Evolutionary conservation across 1,140 invertebrate species (phyloP).

Genomic region (Atta colombica): DNA sequence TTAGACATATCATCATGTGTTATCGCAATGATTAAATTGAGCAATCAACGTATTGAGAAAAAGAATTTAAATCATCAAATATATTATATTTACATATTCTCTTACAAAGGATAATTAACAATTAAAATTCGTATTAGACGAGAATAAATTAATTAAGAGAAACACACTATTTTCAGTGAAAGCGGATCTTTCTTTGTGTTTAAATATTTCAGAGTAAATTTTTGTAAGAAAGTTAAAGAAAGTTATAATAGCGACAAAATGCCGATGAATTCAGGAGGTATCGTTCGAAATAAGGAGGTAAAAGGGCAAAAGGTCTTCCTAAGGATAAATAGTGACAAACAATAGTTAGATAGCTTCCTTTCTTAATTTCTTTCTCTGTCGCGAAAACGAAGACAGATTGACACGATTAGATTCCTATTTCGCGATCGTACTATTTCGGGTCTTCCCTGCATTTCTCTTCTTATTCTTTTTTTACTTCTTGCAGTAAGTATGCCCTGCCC

Average conservation of each 20-base stretch:
- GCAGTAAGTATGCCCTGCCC: no score
- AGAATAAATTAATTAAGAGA: no score
- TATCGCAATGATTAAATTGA: not conserved
- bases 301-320: not conserved
- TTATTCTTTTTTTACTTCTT: not conserved
- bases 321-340: slow-evolving; percentile 49
- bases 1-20: not conserved
- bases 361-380: slow-evolving; percentile 64
- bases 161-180: no score
- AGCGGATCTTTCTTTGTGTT: no score
- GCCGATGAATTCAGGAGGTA: not conserved
- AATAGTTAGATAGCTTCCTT: slow-evolving; percentile 45
- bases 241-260: not conserved
- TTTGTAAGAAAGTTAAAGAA: not conserved
- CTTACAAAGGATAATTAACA: no score
- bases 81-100: no score
- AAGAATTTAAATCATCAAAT: no score
- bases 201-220: no score
- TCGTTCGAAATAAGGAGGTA: not conserved
- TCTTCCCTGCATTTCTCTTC: not conserved
- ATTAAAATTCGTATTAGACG: no score
- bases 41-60: no score
- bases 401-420: slow-evolving; percentile 34
- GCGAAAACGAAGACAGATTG: slow-evolving; percentile 69
- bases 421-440: not conserved